Evolutionary conservation across 2,113 vertebrate genomes (phyloP).

Genomic region (Capreolus pygargus): DNA sequence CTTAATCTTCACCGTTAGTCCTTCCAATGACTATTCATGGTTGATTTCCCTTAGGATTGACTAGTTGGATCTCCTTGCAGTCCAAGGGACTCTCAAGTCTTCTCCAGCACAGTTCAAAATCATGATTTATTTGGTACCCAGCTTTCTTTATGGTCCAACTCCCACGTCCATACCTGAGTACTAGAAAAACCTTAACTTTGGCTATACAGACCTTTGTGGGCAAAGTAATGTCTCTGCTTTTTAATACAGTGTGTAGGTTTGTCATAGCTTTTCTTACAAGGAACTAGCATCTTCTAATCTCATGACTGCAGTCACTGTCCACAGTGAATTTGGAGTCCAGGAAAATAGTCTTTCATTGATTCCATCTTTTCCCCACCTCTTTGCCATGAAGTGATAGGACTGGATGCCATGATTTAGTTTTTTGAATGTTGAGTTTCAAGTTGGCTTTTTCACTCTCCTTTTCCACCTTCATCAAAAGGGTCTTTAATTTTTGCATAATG

Average conservation of each 20-base stretch:
- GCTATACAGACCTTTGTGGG: not conserved
- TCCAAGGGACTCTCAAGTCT: not conserved
- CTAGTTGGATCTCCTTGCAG: not conserved
- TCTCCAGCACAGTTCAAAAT: not conserved
- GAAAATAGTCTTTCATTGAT: not conserved
- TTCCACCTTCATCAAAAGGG: not conserved
- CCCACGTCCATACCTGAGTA: not conserved
- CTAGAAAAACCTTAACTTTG: not conserved
- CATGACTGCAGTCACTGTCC: not conserved
- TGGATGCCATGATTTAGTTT: not conserved
- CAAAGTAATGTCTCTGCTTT: not conserved
- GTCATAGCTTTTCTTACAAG: not conserved
- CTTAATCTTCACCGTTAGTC: not conserved
- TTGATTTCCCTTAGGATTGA: not conserved
- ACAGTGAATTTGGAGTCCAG: not conserved
- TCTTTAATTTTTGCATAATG: not conserved
- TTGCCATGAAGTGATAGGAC: not conserved
- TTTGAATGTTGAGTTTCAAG: not conserved
- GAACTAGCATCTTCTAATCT: not conserved
- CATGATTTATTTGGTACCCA: not conserved
- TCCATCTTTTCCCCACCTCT: not conserved
- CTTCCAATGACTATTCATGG: not conserved
- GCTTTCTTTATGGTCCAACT: not conserved
- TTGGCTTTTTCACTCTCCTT: not conserved
- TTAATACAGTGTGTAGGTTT: not conserved